A percentile compares a stretch with the other conserved stretches of the same genome.
Evolutionary conservation across 2,888 invertebrate species (phyloP).

Genomic region (Andrena bicolor): DNA sequence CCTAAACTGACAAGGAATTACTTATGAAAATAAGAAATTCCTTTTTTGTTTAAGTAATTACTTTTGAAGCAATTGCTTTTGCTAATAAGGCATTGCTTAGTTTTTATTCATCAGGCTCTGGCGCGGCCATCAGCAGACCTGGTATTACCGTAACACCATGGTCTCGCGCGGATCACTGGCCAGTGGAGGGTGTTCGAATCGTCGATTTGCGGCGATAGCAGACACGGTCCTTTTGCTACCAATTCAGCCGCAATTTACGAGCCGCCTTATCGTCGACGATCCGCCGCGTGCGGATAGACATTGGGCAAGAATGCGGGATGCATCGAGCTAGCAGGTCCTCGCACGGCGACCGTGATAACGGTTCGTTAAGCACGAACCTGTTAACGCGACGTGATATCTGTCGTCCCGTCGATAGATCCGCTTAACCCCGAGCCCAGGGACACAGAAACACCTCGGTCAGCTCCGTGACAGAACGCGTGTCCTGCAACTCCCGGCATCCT

Average conservation of each 20-base stretch:
- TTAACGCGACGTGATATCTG: conserved; percentile 75
- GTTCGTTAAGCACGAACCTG: conserved; percentile 74
- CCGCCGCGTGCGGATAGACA: conserved; percentile 40
- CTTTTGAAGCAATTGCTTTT: too few species aligned
- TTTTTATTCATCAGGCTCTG: too few species aligned
- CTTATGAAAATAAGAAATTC: too few species aligned
- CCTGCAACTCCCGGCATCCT: background rate
- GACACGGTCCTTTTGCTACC: conserved; percentile 42
- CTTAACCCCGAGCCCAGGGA: conserved; percentile 34
- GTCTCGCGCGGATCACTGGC: conserved; percentile 22
- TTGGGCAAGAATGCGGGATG: conserved; percentile 55
- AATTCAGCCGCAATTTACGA: conserved; percentile 60
- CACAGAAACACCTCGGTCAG: background rate
- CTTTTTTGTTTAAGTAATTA: too few species aligned
- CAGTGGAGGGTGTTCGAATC: conserved; percentile 16
- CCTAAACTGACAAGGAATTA: too few species aligned
- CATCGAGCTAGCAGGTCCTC: conserved; percentile 46
- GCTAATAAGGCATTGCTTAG: too few species aligned
- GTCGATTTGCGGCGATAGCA: conserved; percentile 45
- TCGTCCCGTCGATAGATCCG: conserved; percentile 67
- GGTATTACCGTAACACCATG: conserved; percentile 39
- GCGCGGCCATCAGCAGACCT: background rate
- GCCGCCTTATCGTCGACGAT: conserved; percentile 45
- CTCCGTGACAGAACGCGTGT: conserved; percentile 28
- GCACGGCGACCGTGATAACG: conserved; percentile 71